Percentiles rank a stretch among this genome's conserved stretches.
phyloP scores from a whole-genome alignment of 2,888 invertebrate species.

The Pristionchus mayeri region DNA sequence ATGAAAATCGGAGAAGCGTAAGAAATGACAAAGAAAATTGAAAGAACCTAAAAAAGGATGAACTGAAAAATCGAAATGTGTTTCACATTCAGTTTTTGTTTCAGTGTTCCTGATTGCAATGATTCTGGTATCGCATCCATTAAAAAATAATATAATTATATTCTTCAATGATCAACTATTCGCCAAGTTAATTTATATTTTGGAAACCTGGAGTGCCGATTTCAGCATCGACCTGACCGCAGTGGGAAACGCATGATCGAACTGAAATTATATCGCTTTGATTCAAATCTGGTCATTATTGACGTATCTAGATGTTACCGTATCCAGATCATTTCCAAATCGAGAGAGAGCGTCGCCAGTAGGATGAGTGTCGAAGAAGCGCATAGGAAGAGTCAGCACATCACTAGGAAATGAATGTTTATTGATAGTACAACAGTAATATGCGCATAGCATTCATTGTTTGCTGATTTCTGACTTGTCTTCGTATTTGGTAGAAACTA shows the following conservation, averaged over 20 bases:
- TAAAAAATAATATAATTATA: neutral
- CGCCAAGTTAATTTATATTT: neutral
- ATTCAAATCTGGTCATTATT: neutral
- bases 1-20: constrained; percentile 64
- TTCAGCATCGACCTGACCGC: neutral
- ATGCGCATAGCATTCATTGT: too few relatives aligned
- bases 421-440: too few relatives aligned
- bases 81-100: neutral
- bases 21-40: constrained; percentile 57
- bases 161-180: neutral
- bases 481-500: neutral
- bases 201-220: neutral
- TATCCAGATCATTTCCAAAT: constrained; percentile 53
- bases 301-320: constrained; percentile 49
- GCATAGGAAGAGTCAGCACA: constrained; percentile 72
- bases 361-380: constrained; percentile 76
- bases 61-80: too few relatives aligned
- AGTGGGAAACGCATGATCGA: neutral
- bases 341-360: constrained; percentile 75
- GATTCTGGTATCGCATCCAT: neutral
- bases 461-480: too few relatives aligned
- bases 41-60: constrained; percentile 50
- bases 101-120: neutral
- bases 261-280: neutral
- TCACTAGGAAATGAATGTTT: constrained; percentile 14